Conservation (phyloP, 2,888 invertebrate species). For the Lissocephala sabroskyi region DNA sequence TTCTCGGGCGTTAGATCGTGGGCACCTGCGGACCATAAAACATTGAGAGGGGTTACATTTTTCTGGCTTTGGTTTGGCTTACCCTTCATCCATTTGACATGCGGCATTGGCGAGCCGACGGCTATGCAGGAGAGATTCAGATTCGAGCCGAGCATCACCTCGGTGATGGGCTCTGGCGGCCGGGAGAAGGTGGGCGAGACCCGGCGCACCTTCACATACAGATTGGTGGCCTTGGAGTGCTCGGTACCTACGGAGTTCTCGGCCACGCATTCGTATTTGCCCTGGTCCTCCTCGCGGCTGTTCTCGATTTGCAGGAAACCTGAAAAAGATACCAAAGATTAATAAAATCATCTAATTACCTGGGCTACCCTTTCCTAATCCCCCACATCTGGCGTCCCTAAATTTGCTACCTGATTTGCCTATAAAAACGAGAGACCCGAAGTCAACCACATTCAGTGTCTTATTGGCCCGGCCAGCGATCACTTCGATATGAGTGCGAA, state of each 20-base stretch:
- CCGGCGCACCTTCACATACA: constrained; percentile 96
- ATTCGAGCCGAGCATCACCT: constrained; percentile 93
- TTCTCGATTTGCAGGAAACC: constrained; percentile 85
- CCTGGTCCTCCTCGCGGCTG: constrained; percentile 93
- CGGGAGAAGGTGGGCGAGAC: constrained; percentile 97
- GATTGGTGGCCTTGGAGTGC: constrained; percentile 89
- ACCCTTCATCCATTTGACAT: constrained; percentile 93
- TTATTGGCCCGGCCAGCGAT: neutral
- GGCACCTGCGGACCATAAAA: constrained; percentile 73
- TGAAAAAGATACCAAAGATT: constrained; percentile 24
- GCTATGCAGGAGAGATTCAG: constrained; percentile 97
- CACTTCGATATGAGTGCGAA: neutral
- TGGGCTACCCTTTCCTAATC: neutral
- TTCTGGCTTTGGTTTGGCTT: too few species aligned
- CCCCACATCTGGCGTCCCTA: neutral
- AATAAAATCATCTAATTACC: neutral
- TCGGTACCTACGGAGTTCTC: constrained; percentile 94
- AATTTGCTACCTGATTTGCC: neutral
- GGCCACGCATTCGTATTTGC: constrained; percentile 96
- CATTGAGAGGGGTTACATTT: too few species aligned
- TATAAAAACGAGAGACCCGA: constrained; percentile 18
- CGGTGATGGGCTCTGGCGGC: constrained; percentile 86
- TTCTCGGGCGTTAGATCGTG: constrained; percentile 92
- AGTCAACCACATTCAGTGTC: constrained; percentile 12
- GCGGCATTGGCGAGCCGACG: constrained; percentile 98